Conservation (phyloP, 2,113 vertebrate species). For the Clinocottus analis region DNA sequence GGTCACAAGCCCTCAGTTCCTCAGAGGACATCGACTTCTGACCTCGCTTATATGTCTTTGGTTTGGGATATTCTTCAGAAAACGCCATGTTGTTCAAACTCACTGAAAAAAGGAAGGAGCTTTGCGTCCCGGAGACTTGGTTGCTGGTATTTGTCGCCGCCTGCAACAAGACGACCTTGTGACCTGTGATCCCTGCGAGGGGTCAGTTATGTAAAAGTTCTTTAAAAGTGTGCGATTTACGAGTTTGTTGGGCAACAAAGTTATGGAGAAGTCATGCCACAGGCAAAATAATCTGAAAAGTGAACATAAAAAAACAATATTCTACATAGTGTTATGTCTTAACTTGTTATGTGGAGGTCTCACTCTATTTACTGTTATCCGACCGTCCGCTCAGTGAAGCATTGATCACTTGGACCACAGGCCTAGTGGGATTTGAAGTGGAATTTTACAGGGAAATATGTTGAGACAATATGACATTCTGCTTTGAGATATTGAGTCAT, state of each 20-base stretch:
- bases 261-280: conserved; percentile 3
- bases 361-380: conserved; percentile 28
- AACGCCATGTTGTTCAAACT: conserved; percentile 20
- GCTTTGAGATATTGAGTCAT: conserved; percentile 30
- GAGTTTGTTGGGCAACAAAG: conserved; percentile 29
- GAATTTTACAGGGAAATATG: conserved; percentile 31
- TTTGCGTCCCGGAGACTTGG: conserved; percentile 48
- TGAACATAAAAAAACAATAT: neutral
- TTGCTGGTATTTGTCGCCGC: conserved; percentile 26
- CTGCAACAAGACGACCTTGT: conserved; percentile 31
- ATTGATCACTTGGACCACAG: conserved; percentile 10
- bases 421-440: conserved; percentile 7
- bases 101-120: conserved; percentile 21
- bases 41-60: conserved; percentile 11
- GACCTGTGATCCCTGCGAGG: conserved; percentile 63
- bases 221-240: conserved; percentile 25
- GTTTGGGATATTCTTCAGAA: neutral
- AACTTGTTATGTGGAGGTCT: conserved; percentile 31
- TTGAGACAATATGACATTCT: conserved; percentile 12
- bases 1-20: neutral
- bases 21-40: conserved; percentile 17
- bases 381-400: conserved; percentile 7
- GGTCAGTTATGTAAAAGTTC: conserved; percentile 53
- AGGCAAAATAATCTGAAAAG: conserved; percentile 6
- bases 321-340: conserved; percentile 1